Evolutionary conservation across 1,140 invertebrate genomes (phyloP), one percentile per base, ranked within the genome.

Genomic region (Helicoverpa armigera): DNA sequence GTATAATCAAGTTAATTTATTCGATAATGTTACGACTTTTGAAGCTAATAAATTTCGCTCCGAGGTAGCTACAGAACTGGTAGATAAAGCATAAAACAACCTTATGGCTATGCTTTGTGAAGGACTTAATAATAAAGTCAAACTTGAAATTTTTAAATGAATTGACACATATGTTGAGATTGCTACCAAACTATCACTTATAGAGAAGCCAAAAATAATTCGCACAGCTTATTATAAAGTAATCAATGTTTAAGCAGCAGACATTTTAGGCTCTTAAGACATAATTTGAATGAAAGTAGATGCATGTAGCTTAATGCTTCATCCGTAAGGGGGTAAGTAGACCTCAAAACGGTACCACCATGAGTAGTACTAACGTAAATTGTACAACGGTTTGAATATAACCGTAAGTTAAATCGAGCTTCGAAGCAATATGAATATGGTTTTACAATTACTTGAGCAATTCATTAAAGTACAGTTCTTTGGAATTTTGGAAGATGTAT

Each of bases 291-390:
- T 14, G 67, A 70, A 70, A 70, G 67, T 54, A 54, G 67, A 70
- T 70, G 67, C 13, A 53, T 70, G 51, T 31, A 54, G 67, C n/a
- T 70, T 54, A 67, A 70, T 70, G 67, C 67, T 53, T 70, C 23
- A 31, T 54, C 50, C 11, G 12, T 23, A 53, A 70, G 18, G 48
- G 67, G 67, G 67, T 70, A 70, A 70, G 48, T 70, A 54, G 67
- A 70, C 67, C 50, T 70, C 67, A 23, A 53, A 70, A 70, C 67
- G 67, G 67, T 70, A 70, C 48, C 16, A 70, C 48, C 67, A 70
- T 70, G 67, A 70, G 67, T 70, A 29, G 67, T 70, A 54, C 67
- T 70, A 70, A 70, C 67, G 51, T 70, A 70, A 70, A 70, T 70
- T 70, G 67, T 70, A 70, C 67, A 70, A 70, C 67, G 67, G 67